Evolutionary conservation across 2,888 invertebrate species (phyloP).

Genomic region (Perizoma flavofasciatum): DNA sequence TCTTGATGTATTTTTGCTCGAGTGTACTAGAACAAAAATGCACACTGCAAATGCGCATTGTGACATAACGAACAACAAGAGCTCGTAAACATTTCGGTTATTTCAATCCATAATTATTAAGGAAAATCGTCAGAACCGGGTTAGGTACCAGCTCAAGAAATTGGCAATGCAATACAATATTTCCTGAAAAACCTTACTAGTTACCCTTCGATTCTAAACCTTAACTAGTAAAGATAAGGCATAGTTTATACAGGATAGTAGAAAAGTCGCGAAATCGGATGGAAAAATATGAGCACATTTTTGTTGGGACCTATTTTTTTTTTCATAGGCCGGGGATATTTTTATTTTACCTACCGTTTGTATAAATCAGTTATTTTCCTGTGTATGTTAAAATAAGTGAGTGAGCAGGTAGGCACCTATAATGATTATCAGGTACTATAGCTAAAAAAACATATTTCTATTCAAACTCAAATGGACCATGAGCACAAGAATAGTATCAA

Average conservation of each 20-base stretch:
- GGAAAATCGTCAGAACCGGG: slow-evolving; percentile 3
- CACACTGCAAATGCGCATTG: too few species aligned
- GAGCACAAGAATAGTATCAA: too few species aligned
- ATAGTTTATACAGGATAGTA: background rate
- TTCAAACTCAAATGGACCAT: too few species aligned
- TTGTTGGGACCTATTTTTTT: slow-evolving; percentile 23
- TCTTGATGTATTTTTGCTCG: too few species aligned
- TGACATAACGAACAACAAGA: too few species aligned
- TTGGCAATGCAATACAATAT: slow-evolving; percentile 23
- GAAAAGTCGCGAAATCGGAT: slow-evolving; percentile 19
- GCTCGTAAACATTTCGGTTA: background rate
- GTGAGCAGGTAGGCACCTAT: too few species aligned
- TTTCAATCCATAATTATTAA: slow-evolving; percentile 10
- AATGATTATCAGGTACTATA: too few species aligned
- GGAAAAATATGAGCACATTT: slow-evolving; percentile 25
- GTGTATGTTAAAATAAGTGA: too few species aligned
- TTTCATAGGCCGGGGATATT: slow-evolving; percentile 11
- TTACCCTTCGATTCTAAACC: slow-evolving; percentile 2
- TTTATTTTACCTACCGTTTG: slow-evolving; percentile 4
- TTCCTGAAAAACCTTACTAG: slow-evolving; percentile 9
- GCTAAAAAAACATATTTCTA: too few species aligned
- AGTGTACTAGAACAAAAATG: too few species aligned
- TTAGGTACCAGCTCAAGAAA: slow-evolving; percentile 18
- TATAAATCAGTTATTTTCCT: background rate
- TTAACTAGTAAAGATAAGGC: background rate